A percentile compares a stretch with the other conserved stretches of the same genome.
Evolutionary conservation across 2,888 invertebrate genomes (phyloP).

Genomic region (Leptodirus hochenwartii): DNA sequence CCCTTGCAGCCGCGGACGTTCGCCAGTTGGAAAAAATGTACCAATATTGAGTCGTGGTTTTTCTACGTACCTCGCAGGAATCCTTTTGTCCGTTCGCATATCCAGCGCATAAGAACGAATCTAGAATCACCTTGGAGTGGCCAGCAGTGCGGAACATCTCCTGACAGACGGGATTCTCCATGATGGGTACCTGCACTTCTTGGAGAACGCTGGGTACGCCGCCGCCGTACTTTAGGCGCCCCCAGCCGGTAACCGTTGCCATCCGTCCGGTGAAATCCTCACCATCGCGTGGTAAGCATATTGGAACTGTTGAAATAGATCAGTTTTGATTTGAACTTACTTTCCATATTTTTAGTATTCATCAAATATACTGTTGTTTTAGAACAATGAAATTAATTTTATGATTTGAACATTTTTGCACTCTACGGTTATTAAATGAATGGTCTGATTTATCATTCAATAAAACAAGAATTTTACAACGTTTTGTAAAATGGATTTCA

Average conservation of each 20-base stretch:
- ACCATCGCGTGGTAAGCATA: constrained; percentile 69
- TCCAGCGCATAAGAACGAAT: constrained; percentile 81
- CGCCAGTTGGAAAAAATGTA: no score
- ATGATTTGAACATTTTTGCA: no score
- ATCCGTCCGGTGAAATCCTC: constrained; percentile 70
- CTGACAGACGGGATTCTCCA: constrained; percentile 81
- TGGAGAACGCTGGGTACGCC: constrained; percentile 79
- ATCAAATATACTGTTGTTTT: no score
- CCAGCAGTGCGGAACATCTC: constrained; percentile 87
- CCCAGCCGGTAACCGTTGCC: constrained; percentile 88
- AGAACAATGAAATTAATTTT: no score
- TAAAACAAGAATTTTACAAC: no score
- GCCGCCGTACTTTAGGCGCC: constrained; percentile 76
- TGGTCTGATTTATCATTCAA: no score
- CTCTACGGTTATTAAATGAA: no score
- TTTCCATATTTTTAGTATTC: no score
- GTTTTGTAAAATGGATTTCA: no score
- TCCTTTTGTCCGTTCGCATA: constrained; percentile 85
- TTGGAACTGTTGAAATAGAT: constrained; percentile 46
- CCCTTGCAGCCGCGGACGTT: no score
- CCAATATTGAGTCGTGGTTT: no score
- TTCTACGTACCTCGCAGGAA: constrained; percentile 63
- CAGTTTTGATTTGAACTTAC: constrained; percentile 1
- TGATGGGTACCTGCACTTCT: constrained; percentile 82
- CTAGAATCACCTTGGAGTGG: constrained; percentile 69